A percentile compares a stretch with the other conserved stretches of the same genome.
These are phyloP conservation scores for Zygaena filipendulae DNA, from an alignment of 2,888 invertebrate species.

Conservation along the genomic window DNA sequence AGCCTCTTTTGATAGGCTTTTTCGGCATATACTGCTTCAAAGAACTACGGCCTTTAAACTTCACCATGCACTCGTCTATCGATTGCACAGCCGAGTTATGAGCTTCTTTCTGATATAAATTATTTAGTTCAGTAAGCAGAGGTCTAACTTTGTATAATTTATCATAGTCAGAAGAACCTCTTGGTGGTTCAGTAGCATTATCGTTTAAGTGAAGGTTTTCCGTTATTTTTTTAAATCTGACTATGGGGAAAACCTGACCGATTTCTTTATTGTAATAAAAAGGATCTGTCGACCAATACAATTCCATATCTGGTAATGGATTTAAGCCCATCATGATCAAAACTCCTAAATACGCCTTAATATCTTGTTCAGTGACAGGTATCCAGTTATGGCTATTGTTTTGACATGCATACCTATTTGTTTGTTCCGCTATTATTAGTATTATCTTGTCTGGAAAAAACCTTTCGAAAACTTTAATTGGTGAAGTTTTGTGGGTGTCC, in stretches of 20 bases:
- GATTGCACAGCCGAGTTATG: slow-evolving; percentile 9
- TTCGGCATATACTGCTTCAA: slow-evolving; percentile 19
- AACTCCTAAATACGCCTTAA: slow-evolving; percentile 21
- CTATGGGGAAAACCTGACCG: slow-evolving; percentile 18
- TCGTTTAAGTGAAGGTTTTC: slow-evolving; percentile 15
- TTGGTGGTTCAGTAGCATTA: slow-evolving; percentile 10
- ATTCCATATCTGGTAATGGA: slow-evolving; percentile 21
- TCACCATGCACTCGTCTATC: slow-evolving; percentile 17
- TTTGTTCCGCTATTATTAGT: slow-evolving; percentile 19
- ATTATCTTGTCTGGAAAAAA: slow-evolving; percentile 20
- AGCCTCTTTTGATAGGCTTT: too few relatives aligned
- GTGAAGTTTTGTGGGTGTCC: slow-evolving; percentile 13
- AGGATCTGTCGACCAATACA: slow-evolving; percentile 23
- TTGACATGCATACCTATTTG: slow-evolving; percentile 19
- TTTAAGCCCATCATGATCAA: slow-evolving; percentile 25
- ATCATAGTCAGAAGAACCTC: slow-evolving; percentile 8
- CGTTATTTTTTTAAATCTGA: slow-evolving; percentile 19
- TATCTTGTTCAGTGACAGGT: slow-evolving; percentile 19
- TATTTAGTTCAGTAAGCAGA: slow-evolving; percentile 10
- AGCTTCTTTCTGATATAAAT: slow-evolving; percentile 9
- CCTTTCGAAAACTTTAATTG: slow-evolving; percentile 17
- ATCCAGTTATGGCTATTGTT: slow-evolving; percentile 20
- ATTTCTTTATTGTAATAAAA: slow-evolving; percentile 24
- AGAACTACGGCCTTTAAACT: too few relatives aligned
- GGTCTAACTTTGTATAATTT: slow-evolving; percentile 14